A percentile compares a stretch with the other conserved stretches of the same genome.
These are phyloP conservation scores for Tenualosa thibaudeaui DNA, from an alignment of 2,797 vertebrate species.

Conservation along the genomic window DNA sequence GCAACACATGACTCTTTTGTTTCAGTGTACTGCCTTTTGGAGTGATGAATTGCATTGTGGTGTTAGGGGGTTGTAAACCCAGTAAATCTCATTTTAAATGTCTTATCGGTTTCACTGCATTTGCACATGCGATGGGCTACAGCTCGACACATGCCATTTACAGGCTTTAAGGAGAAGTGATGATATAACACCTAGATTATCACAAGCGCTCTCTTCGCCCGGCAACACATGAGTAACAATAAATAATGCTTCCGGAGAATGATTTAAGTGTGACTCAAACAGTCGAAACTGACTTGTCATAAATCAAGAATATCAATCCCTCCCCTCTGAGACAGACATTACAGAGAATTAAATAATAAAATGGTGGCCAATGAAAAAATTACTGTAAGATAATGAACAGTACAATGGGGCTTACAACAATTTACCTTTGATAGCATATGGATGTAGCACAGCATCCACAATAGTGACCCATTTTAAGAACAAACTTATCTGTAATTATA, in stretches of 20 bases:
- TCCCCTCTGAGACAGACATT: background rate
- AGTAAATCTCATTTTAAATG: constrained; percentile 15
- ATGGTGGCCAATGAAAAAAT: background rate
- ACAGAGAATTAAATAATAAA: constrained; percentile 1
- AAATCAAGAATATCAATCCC: background rate
- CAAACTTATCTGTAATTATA: constrained; percentile 12
- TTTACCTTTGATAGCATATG: background rate
- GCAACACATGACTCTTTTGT: background rate
- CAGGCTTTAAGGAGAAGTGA: constrained; percentile 3
- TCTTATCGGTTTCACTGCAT: constrained; percentile 12
- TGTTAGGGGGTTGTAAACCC: background rate
- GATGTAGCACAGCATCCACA: background rate
- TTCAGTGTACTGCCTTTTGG: background rate
- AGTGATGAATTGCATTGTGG: constrained; percentile 5
- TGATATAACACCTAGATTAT: background rate
- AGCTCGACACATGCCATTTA: background rate
- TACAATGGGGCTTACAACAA: constrained; percentile 12
- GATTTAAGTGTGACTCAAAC: background rate
- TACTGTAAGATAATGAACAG: background rate
- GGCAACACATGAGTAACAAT: background rate
- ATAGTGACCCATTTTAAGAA: constrained; percentile 15
- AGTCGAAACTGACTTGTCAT: background rate
- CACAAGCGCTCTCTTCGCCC: background rate
- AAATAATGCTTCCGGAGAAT: background rate
- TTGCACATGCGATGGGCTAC: constrained; percentile 17